Evolutionary conservation across 2,888 invertebrate genomes (phyloP).

Genomic region (Spisula subtruncata): DNA sequence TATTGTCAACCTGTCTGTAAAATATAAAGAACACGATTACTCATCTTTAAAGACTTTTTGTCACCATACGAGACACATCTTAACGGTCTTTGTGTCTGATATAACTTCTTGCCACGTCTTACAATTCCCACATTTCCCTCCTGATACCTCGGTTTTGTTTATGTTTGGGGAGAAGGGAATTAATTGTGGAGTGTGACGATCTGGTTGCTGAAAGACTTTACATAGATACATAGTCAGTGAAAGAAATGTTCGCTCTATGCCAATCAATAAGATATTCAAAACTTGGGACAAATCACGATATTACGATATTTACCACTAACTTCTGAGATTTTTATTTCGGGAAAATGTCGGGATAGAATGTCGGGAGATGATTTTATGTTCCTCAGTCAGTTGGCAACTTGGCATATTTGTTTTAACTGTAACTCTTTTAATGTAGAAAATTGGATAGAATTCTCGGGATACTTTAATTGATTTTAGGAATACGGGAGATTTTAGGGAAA

Average conservation of each 20-base stretch:
- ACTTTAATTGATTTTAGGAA: neutral
- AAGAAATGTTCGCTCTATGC: neutral
- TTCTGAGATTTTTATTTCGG: constrained; percentile 5
- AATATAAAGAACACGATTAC: neutral
- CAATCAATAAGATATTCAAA: constrained; percentile 20
- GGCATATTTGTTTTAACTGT: too few relatives aligned
- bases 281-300: too few relatives aligned
- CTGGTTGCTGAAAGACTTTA: neutral
- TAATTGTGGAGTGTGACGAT: constrained; percentile 15
- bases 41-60: neutral
- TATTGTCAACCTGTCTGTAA: neutral
- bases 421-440: neutral
- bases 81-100: neutral
- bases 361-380: too few relatives aligned
- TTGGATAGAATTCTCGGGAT: neutral
- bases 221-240: neutral
- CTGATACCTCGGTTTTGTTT: neutral
- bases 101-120: neutral
- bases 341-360: neutral
- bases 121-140: neutral
- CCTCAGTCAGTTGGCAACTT: neutral
- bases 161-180: neutral
- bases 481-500: too few relatives aligned
- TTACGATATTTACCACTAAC: neutral
- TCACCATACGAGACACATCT: neutral